Evolutionary conservation across 2,113 vertebrate genomes (phyloP).

Genomic region (Myotis yumanensis): DNA sequence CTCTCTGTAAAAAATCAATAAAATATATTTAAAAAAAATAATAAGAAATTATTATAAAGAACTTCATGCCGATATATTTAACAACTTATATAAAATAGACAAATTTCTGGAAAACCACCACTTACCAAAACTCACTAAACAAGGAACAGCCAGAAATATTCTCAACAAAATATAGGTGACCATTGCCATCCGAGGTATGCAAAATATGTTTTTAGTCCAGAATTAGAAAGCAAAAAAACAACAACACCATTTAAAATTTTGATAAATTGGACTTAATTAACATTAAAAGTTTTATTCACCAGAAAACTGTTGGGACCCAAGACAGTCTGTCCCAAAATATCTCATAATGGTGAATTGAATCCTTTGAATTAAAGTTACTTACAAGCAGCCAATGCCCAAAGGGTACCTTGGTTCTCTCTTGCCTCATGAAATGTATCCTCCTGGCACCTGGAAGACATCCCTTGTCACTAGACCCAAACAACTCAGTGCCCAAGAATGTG

Average conservation of each 20-base stretch:
- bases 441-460: neutral
- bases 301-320: neutral
- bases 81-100: neutral
- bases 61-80: neutral
- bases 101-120: neutral
- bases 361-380: neutral
- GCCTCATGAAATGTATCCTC: neutral
- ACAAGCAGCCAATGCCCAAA: neutral
- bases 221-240: neutral
- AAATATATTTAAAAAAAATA: too few relatives aligned
- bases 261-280: neutral
- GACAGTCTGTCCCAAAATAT: neutral
- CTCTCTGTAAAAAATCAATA: too few relatives aligned
- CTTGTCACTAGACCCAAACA: neutral
- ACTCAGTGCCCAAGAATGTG: neutral
- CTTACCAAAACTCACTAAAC: neutral
- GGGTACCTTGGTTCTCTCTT: neutral
- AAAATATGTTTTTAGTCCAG: neutral
- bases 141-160: neutral
- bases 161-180: neutral
- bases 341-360: neutral
- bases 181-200: neutral
- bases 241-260: neutral
- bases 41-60: neutral
- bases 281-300: neutral